Evolutionary conservation across 2,113 vertebrate genomes (phyloP).

Genomic region (Psittacula cyanocephala): DNA sequence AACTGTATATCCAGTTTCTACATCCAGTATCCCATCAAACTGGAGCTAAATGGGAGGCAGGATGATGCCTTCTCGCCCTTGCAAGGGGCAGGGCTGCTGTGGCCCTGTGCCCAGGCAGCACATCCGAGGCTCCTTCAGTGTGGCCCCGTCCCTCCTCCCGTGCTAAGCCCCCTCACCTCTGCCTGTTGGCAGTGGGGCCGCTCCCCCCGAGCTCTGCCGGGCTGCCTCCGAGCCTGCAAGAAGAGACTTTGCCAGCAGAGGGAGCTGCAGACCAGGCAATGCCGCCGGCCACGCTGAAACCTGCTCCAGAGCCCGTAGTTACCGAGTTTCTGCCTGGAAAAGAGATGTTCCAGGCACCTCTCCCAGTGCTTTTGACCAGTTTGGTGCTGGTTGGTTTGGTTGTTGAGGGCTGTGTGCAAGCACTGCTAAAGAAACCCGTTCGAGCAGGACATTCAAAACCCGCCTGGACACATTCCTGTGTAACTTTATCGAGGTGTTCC

Average conservation of each 20-base stretch:
- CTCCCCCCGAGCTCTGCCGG: background rate
- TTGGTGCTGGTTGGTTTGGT: background rate
- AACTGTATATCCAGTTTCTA: background rate
- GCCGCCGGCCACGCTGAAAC: background rate
- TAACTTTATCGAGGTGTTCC: too few species aligned
- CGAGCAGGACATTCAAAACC: background rate
- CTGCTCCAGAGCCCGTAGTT: accelerated
- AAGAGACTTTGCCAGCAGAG: constrained; percentile 40
- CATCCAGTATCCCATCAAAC: background rate
- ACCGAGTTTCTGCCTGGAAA: accelerated
- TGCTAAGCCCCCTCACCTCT: background rate
- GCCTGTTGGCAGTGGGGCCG: background rate
- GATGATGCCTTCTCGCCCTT: background rate
- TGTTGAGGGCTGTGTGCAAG: background rate
- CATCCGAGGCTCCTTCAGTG: accelerated
- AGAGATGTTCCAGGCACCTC: background rate
- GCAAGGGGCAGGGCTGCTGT: background rate
- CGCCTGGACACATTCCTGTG: too few species aligned
- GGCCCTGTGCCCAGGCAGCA: background rate
- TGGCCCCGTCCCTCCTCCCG: too few species aligned
- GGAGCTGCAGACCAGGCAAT: constrained; percentile 31
- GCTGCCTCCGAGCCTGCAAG: background rate
- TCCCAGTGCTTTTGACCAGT: accelerated
- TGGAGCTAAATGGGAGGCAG: background rate
- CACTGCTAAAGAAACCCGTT: background rate